Evolutionary conservation across 2,888 invertebrate species (phyloP).

Genomic region (Seira ritae): DNA sequence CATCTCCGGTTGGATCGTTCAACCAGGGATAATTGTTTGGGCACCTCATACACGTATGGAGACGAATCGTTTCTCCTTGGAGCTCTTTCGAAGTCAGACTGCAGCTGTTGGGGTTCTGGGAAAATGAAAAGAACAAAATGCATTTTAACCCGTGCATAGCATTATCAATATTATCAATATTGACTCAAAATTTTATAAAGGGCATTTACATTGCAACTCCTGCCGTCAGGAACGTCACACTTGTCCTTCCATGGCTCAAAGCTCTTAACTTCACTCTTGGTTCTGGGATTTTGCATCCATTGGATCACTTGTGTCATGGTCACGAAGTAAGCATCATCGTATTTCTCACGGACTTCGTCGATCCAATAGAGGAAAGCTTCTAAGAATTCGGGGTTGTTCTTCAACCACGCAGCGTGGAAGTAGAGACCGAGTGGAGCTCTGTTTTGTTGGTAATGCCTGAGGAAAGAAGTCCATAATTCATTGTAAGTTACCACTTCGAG

Average conservation of each 20-base stretch:
- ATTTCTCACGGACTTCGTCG: slow-evolving; percentile 88
- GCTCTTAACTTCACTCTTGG: slow-evolving; percentile 89
- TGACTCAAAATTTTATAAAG: background rate
- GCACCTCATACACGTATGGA: slow-evolving; percentile 94
- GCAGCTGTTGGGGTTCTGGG: slow-evolving; percentile 85
- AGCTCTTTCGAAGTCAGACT: slow-evolving; percentile 94
- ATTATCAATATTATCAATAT: no score
- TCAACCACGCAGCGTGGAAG: slow-evolving; percentile 97
- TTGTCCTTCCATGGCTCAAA: slow-evolving; percentile 97
- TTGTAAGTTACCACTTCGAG: background rate
- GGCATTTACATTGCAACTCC: slow-evolving; percentile 67
- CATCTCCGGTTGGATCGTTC: slow-evolving; percentile 94
- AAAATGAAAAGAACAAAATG: slow-evolving; percentile 20
- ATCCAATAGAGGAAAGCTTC: slow-evolving; percentile 96
- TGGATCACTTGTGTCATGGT: slow-evolving; percentile 96
- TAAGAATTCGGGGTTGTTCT: slow-evolving; percentile 93
- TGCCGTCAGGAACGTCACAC: slow-evolving; percentile 83
- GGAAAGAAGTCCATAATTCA: slow-evolving; percentile 8
- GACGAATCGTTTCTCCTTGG: slow-evolving; percentile 94
- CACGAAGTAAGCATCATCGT: slow-evolving; percentile 94
- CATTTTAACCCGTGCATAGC: no score
- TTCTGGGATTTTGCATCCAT: slow-evolving; percentile 95
- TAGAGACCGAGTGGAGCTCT: slow-evolving; percentile 89
- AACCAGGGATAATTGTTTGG: slow-evolving; percentile 97
- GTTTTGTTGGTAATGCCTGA: slow-evolving; percentile 89